phyloP scores from a whole-genome alignment of 64 coral and sea anemone genomes.

The Platygyra sinensis region DNA sequence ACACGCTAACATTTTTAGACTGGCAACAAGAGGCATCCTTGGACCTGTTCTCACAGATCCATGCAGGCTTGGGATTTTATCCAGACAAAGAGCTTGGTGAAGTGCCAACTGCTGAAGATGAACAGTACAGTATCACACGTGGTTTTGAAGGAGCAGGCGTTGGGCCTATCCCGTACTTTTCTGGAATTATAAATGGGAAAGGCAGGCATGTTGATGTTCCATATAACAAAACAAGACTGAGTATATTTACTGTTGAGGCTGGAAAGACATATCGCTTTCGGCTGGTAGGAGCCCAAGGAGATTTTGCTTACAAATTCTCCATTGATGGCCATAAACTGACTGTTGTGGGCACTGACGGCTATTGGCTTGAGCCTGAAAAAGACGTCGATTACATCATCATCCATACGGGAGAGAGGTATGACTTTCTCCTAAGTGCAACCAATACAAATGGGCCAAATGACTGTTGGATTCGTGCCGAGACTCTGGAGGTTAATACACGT shows the following conservation, averaged over 20 bases:
- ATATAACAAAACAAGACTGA: slow-evolving; percentile 49
- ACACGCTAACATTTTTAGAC: slow-evolving; percentile 48
- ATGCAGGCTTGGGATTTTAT: slow-evolving; percentile 22
- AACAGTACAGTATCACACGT: background rate
- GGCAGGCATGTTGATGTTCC: slow-evolving; percentile 60
- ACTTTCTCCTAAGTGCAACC: slow-evolving; percentile 65
- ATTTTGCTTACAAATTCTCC: slow-evolving; percentile 70
- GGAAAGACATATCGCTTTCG: slow-evolving; percentile 64
- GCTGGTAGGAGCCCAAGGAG: slow-evolving; percentile 55
- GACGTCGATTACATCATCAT: slow-evolving; percentile 65
- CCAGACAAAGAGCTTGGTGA: slow-evolving; percentile 22
- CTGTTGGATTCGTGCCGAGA: slow-evolving; percentile 59
- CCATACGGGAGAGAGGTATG: slow-evolving; percentile 67
- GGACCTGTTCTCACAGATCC: slow-evolving; percentile 29
- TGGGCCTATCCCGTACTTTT: slow-evolving; percentile 75
- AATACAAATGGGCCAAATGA: background rate
- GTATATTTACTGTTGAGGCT: slow-evolving; percentile 54
- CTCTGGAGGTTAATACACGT: slow-evolving; percentile 17
- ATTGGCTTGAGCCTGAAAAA: slow-evolving; percentile 36
- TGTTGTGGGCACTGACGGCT: slow-evolving; percentile 66
- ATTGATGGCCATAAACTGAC: slow-evolving; percentile 66
- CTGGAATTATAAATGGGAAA: slow-evolving; percentile 79
- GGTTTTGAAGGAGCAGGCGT: slow-evolving; percentile 15
- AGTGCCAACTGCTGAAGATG: slow-evolving; percentile 40
- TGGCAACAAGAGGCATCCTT: slow-evolving; percentile 57